These are phyloP conservation scores for cattle (Bos taurus) DNA, from an alignment of 2,113 vertebrate genomes.

Conservation along the genomic window ARS-UCD2.0 NC_037338.1:28594501-28595000, in stretches of 20 bases:
- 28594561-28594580: not conserved
- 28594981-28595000: not conserved
- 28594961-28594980: accelerated
- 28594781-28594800: not conserved
- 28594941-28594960: not conserved
- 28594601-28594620: not conserved
- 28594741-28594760: not conserved
- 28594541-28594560: not conserved
- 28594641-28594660: not conserved
- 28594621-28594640: not conserved
- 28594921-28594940: not conserved
- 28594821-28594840: not conserved
- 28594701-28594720: not conserved
- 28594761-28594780: no score
- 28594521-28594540: no score
- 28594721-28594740: not conserved
- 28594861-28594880: not conserved
- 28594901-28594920: not conserved
- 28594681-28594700: not conserved
- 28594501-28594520: not conserved
- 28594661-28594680: not conserved
- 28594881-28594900: not conserved
- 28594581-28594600: not conserved
- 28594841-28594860: not conserved
- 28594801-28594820: not conserved